phyloP scores from a whole-genome alignment of 1,140 invertebrate species.

The Drosophila azteca region DNA sequence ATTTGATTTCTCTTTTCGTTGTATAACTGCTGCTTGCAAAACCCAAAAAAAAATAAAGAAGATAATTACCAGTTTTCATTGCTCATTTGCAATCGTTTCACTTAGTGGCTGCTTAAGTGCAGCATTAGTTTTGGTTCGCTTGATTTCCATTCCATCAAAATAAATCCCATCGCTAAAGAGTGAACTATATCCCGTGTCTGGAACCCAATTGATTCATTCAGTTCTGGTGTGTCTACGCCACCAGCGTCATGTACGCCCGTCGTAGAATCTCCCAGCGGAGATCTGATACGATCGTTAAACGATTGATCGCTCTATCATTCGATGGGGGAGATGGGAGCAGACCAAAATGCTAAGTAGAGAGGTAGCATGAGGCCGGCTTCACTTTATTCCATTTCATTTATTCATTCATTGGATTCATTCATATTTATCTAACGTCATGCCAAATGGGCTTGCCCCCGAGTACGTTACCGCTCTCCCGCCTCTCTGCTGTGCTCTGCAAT shows the following conservation, averaged over 20 bases:
- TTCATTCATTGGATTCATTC: slow-evolving; percentile 55
- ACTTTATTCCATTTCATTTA: slow-evolving; percentile 18
- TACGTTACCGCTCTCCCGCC: background rate
- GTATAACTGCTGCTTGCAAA: too few relatives aligned
- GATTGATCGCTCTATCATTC: slow-evolving; percentile 1
- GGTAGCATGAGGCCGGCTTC: background rate
- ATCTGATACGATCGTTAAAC: slow-evolving; percentile 4
- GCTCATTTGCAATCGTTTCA: too few relatives aligned
- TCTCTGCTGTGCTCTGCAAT: slow-evolving; percentile 33
- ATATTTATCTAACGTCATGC: slow-evolving; percentile 42
- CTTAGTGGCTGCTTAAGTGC: background rate
- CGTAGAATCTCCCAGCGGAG: slow-evolving; percentile 2
- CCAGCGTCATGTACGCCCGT: slow-evolving; percentile 21
- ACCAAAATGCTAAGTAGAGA: slow-evolving; percentile 38
- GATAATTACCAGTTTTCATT: too few relatives aligned
- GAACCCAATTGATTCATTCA: slow-evolving; percentile 25
- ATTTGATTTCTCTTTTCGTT: too few relatives aligned
- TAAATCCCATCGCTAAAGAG: slow-evolving; percentile 10
- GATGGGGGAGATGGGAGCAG: slow-evolving; percentile 3
- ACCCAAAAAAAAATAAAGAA: too few relatives aligned
- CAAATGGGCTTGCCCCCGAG: slow-evolving; percentile 6
- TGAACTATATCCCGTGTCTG: slow-evolving; percentile 28
- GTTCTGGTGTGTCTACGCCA: slow-evolving; percentile 25
- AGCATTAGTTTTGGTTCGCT: slow-evolving; percentile 10
- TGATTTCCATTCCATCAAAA: background rate